Percentiles rank a stretch among this genome's conserved stretches.
These are phyloP conservation scores for Dendropsophus ebraccatus DNA, from an alignment of 2,113 vertebrate species.

Conservation along the genomic window DNA sequence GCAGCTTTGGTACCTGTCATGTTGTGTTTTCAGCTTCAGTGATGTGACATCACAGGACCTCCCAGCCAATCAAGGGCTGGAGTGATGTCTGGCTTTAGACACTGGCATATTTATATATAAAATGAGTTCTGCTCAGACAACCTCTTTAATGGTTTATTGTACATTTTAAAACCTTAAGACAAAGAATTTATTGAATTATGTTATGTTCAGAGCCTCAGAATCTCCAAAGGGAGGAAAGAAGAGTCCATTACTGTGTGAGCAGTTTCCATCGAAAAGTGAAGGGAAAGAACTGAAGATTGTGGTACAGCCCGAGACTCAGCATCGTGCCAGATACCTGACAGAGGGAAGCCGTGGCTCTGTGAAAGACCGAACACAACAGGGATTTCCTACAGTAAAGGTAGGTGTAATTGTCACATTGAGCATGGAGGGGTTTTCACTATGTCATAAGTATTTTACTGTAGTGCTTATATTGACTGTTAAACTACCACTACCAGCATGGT, in stretches of 20 bases:
- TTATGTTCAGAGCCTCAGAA: slow-evolving; percentile 77
- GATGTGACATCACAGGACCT: too few species aligned
- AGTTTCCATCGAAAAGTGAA: slow-evolving; percentile 90
- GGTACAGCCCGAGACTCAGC: slow-evolving; percentile 95
- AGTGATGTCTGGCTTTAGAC: too few species aligned
- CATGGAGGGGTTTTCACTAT: not conserved
- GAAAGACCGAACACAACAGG: slow-evolving; percentile 95
- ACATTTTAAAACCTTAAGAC: not conserved
- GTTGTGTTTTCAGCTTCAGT: too few species aligned
- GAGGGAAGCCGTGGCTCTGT: slow-evolving; percentile 97
- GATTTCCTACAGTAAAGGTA: slow-evolving; percentile 96
- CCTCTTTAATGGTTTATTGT: too few species aligned
- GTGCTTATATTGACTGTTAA: not conserved
- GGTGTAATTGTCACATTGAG: not conserved
- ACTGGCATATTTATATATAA: too few species aligned
- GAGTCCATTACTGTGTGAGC: slow-evolving; percentile 85
- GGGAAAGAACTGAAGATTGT: slow-evolving; percentile 96
- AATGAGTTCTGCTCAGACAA: too few species aligned
- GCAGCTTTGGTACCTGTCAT: too few species aligned
- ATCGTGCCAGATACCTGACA: slow-evolving; percentile 94
- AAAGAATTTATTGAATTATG: slow-evolving; percentile 53
- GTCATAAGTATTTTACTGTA: not conserved
- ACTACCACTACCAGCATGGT: not conserved
- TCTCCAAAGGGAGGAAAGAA: slow-evolving; percentile 83
- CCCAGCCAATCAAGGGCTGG: too few species aligned